Conservation (phyloP, 2,888 invertebrate species). For the Cyclophora albipunctata region DNA sequence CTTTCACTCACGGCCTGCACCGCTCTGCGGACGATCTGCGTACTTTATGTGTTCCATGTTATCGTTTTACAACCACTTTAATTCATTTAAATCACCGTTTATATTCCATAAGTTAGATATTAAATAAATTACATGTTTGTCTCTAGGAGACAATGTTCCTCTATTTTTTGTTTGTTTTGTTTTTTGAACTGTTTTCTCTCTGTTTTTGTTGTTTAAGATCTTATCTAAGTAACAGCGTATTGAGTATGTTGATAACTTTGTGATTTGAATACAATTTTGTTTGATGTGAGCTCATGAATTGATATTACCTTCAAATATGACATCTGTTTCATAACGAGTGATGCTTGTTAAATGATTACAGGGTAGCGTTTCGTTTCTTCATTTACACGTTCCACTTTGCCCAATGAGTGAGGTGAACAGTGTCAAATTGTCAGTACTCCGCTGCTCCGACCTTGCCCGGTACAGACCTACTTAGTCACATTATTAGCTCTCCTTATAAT, state of each 20-base stretch:
- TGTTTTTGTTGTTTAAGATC: too few species aligned
- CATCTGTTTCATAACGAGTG: conserved; percentile 51
- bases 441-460: conserved; percentile 46
- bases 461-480: conserved; percentile 21
- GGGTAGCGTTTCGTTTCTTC: conserved; percentile 60
- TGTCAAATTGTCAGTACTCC: conserved; percentile 60
- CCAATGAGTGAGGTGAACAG: conserved; percentile 63
- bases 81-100: too few species aligned
- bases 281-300: conserved; percentile 13
- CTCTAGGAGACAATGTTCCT: too few species aligned
- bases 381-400: conserved; percentile 69
- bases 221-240: too few species aligned
- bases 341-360: conserved; percentile 54
- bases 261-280: background rate
- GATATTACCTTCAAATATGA: conserved; percentile 57
- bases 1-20: conserved; percentile 25
- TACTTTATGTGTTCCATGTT: too few species aligned
- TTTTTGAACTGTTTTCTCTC: too few species aligned
- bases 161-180: too few species aligned
- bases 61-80: too few species aligned
- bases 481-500: conserved; percentile 7
- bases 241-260: background rate
- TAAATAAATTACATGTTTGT: too few species aligned
- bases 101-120: too few species aligned
- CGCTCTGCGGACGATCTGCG: background rate